Conservation (phyloP, 2,113 vertebrate genomes). For the human region GRCh38 chr1:3362001-3362500, state of each 20-base stretch:
- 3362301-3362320: rapidly evolving
- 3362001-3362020: no score
- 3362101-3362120: rapidly evolving
- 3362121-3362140: background rate
- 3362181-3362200: background rate
- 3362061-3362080: rapidly evolving
- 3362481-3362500: background rate
- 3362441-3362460: no score
- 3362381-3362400: rapidly evolving
- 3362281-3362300: rapidly evolving
- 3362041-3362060: background rate
- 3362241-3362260: no score
- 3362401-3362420: rapidly evolving
- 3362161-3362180: background rate
- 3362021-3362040: no score
- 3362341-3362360: no score
- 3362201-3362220: background rate
- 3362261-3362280: background rate
- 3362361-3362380: rapidly evolving
- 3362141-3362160: background rate
- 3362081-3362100: no score
- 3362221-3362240: rapidly evolving
- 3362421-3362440: background rate
- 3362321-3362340: rapidly evolving
- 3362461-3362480: rapidly evolving